A percentile compares a stretch with the other conserved stretches of the same genome.
These are phyloP conservation scores for Meghimatium bilineatum DNA, from an alignment of 2,888 invertebrate genomes.

Conservation along the genomic window DNA sequence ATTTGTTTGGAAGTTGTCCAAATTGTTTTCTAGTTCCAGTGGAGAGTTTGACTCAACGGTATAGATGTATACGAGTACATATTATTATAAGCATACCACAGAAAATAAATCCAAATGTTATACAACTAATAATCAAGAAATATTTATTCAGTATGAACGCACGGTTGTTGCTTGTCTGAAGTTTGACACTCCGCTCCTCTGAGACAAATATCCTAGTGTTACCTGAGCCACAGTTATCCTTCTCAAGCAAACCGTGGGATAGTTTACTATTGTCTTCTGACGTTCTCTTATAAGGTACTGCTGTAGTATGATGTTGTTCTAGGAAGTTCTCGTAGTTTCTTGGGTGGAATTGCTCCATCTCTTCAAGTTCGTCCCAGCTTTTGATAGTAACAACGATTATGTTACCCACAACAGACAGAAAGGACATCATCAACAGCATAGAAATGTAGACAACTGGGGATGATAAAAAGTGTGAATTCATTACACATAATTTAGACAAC, in stretches of 20 bases:
- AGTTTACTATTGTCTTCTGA: neutral
- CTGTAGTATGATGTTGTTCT: neutral
- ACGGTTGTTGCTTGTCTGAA: too few relatives aligned
- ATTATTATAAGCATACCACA: neutral
- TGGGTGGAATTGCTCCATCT: neutral
- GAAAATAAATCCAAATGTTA: neutral
- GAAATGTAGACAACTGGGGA: constrained; percentile 9
- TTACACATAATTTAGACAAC: neutral
- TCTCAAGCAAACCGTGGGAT: neutral
- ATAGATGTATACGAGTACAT: too few relatives aligned
- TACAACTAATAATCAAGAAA: neutral
- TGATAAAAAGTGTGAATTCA: neutral
- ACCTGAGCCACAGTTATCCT: neutral
- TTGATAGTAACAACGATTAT: neutral
- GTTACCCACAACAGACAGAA: constrained; percentile 19
- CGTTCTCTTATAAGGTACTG: neutral
- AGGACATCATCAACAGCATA: neutral
- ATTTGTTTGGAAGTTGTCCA: too few relatives aligned
- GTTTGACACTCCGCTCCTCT: neutral
- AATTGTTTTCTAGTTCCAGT: too few relatives aligned
- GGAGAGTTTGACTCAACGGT: too few relatives aligned
- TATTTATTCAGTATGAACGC: neutral
- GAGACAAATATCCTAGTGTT: neutral
- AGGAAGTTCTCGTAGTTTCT: neutral
- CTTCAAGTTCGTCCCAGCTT: neutral